Percentiles rank a stretch among this genome's conserved stretches.
Evolutionary conservation across 2,113 vertebrate genomes (phyloP).

Genomic region (Alethe diademata): DNA sequence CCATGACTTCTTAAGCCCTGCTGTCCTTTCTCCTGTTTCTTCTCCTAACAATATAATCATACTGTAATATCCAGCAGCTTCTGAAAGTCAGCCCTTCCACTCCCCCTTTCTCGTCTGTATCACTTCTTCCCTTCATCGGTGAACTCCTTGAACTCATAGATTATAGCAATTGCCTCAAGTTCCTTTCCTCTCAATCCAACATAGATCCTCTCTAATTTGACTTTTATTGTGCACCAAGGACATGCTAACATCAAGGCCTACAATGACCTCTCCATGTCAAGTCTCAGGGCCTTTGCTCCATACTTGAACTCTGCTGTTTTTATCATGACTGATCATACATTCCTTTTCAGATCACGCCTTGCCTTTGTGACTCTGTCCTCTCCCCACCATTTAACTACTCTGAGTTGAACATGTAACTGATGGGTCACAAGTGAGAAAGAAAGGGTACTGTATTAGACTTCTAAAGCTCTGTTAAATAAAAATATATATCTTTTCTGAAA

Average conservation of each 20-base stretch:
- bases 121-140: background rate
- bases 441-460: background rate
- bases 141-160: slow-evolving; percentile 47
- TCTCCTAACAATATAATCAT: background rate
- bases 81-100: background rate
- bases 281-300: slow-evolving; percentile 42
- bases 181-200: background rate
- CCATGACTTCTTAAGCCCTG: background rate
- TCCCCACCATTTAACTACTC: slow-evolving; percentile 12
- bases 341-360: background rate
- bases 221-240: background rate
- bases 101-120: background rate
- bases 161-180: background rate
- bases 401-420: background rate
- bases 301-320: slow-evolving; percentile 49
- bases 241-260: slow-evolving; percentile 33
- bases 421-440: background rate
- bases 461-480: background rate
- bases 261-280: slow-evolving; percentile 47
- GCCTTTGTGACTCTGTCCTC: background rate
- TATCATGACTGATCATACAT: slow-evolving; percentile 20
- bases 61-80: slow-evolving; percentile 10
- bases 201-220: background rate
- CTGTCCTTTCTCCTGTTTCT: slow-evolving; percentile 19
- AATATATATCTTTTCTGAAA: background rate